Percentiles rank a stretch among this genome's conserved stretches.
Evolutionary conservation across 2,888 invertebrate genomes (phyloP).

Genomic region (Lumbricus terrestris): DNA sequence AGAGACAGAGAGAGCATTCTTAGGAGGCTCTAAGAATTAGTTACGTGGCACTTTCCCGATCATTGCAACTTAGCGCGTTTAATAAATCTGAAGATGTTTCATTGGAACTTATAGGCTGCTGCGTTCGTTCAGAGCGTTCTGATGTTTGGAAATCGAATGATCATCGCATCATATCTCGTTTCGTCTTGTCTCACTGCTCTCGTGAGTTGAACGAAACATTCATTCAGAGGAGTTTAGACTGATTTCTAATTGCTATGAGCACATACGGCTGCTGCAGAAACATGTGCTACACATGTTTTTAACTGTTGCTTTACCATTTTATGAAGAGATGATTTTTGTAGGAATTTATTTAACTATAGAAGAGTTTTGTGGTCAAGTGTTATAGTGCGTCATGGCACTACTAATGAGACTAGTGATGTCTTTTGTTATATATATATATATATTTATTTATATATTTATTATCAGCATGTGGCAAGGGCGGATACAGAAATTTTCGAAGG

Average conservation of each 20-base stretch:
- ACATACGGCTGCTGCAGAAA: neutral
- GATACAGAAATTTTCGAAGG: no score
- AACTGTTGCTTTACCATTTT: neutral
- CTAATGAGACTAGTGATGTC: neutral
- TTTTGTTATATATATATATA: neutral
- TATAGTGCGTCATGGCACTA: no score
- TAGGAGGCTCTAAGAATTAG: neutral
- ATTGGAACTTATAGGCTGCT: neutral
- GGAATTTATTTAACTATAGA: neutral
- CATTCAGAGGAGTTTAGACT: neutral
- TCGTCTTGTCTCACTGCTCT: neutral
- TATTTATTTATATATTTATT: no score
- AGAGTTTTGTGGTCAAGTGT: neutral
- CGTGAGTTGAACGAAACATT: neutral
- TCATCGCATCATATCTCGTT: constrained; percentile 61
- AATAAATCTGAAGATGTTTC: neutral
- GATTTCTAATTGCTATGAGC: neutral
- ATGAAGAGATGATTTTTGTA: neutral
- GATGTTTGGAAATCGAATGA: constrained; percentile 66
- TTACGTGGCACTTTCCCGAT: neutral
- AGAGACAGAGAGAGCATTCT: no score
- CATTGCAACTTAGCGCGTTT: neutral
- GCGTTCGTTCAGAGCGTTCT: constrained; percentile 55
- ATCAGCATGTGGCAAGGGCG: no score
- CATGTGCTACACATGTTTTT: neutral